phyloP scores from a whole-genome alignment of 2,113 vertebrate species.

The Nothoprocta perdicaria region DNA sequence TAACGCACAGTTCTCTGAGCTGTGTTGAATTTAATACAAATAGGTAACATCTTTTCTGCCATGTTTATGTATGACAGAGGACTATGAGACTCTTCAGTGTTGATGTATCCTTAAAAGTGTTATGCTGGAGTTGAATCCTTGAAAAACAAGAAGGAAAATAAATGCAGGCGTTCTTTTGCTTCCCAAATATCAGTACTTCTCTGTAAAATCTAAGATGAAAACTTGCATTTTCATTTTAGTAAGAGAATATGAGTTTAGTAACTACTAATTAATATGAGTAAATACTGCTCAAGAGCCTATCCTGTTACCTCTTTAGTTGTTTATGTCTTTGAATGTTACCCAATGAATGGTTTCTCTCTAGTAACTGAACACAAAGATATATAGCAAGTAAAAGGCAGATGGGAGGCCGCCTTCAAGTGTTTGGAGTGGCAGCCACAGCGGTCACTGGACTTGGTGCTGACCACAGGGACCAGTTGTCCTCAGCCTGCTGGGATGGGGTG shows the following conservation, averaged over 20 bases:
- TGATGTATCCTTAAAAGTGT: neutral
- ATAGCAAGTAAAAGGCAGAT: constrained; percentile 72
- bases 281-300: neutral
- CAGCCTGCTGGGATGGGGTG: neutral
- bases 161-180: neutral
- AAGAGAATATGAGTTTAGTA: neutral
- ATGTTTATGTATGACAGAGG: neutral
- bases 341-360: constrained; percentile 56
- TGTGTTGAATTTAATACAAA: neutral
- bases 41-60: neutral
- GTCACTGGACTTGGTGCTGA: constrained; percentile 47
- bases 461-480: constrained; percentile 64
- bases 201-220: neutral
- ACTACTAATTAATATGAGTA: neutral
- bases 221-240: constrained; percentile 6
- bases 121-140: neutral
- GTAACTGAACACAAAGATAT: neutral
- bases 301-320: neutral
- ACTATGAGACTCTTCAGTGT: neutral
- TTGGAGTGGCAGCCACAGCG: constrained; percentile 67
- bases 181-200: neutral
- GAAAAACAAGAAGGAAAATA: neutral
- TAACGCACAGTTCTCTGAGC: neutral
- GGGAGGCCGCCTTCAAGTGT: constrained; percentile 47
- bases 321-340: neutral